Conservation (phyloP, 2,888 invertebrate species). For the Epirrhoe tristata region DNA sequence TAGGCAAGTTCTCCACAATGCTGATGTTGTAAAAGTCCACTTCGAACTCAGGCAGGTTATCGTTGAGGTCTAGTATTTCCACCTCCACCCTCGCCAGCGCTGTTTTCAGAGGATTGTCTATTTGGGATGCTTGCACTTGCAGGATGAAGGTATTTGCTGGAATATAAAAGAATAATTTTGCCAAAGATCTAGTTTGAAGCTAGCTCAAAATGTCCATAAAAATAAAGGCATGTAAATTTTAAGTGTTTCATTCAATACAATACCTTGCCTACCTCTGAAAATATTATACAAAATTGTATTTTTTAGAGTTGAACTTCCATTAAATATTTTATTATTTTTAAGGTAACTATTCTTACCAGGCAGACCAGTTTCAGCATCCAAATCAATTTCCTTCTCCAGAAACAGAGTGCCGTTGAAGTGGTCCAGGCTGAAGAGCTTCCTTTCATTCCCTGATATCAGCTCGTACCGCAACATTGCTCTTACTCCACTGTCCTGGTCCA, state of each 20-base stretch:
- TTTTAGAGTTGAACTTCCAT: too few relatives aligned
- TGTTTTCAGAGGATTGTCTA: conserved; percentile 91
- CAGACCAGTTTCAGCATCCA: conserved; percentile 89
- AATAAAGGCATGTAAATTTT: too few relatives aligned
- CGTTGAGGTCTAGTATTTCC: conserved; percentile 91
- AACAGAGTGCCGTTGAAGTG: conserved; percentile 90
- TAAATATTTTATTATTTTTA: background rate
- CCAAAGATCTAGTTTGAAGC: background rate
- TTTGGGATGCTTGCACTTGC: conserved; percentile 92
- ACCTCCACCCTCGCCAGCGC: conserved; percentile 91
- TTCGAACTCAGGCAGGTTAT: conserved; percentile 94
- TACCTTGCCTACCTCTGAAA: too few relatives aligned
- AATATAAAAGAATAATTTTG: conserved; percentile 37
- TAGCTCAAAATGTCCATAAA: background rate
- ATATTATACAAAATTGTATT: too few relatives aligned
- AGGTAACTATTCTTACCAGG: conserved; percentile 76
- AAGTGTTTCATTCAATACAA: too few relatives aligned
- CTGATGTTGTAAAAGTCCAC: conserved; percentile 96
- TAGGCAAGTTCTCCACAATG: conserved; percentile 95
- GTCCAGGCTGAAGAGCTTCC: conserved; percentile 90
- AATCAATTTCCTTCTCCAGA: conserved; percentile 92
- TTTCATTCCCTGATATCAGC: conserved; percentile 92
- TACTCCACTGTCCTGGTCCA: conserved; percentile 92
- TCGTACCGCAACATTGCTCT: conserved; percentile 91
- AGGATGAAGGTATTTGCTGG: conserved; percentile 89